Percentiles rank a stretch among this genome's conserved stretches.
Conservation (phyloP, 1,140 invertebrate genomes). For the Pachyrhynchus sulphureomaculatus region DNA sequence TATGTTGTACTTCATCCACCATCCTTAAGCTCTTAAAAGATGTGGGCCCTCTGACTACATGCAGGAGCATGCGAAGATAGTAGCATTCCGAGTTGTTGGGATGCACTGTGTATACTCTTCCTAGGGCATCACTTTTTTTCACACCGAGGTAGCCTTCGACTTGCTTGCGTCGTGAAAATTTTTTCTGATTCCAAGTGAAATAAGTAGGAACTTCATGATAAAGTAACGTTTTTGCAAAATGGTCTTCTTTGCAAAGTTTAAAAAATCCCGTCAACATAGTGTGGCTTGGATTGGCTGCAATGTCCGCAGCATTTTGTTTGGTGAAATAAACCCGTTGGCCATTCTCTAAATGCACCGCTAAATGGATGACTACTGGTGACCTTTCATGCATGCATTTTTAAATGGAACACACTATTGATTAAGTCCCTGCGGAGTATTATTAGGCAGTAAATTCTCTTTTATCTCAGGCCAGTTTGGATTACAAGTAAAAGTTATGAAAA, state of each 20-base stretch:
- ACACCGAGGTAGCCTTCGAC: not conserved
- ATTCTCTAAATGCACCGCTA: too few species aligned
- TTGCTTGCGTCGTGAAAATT: not conserved
- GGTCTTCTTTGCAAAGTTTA: too few species aligned
- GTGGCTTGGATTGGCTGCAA: too few species aligned
- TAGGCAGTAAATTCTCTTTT: conserved; percentile 1
- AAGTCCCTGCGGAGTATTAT: conserved; percentile 1
- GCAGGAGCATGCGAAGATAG: conserved; percentile 9
- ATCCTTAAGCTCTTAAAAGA: conserved; percentile 6
- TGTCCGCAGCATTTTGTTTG: too few species aligned
- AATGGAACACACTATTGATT: conserved; percentile 6
- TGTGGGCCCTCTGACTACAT: not conserved
- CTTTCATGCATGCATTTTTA: too few species aligned
- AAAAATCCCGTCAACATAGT: too few species aligned
- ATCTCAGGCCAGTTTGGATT: conserved; percentile 31
- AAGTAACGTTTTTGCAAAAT: too few species aligned
- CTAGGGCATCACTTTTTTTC: too few species aligned
- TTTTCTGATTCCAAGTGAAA: too few species aligned
- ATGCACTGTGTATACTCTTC: not conserved
- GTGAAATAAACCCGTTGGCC: too few species aligned
- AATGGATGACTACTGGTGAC: too few species aligned
- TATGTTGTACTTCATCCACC: not conserved
- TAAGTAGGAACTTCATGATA: too few species aligned
- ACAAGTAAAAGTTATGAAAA: conserved; percentile 26
- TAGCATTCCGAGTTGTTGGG: conserved; percentile 8